Evolutionary conservation across 2,113 vertebrate genomes (phyloP), one percentile per base, ranked within the genome.

Genomic region (Ailurus styani): DNA sequence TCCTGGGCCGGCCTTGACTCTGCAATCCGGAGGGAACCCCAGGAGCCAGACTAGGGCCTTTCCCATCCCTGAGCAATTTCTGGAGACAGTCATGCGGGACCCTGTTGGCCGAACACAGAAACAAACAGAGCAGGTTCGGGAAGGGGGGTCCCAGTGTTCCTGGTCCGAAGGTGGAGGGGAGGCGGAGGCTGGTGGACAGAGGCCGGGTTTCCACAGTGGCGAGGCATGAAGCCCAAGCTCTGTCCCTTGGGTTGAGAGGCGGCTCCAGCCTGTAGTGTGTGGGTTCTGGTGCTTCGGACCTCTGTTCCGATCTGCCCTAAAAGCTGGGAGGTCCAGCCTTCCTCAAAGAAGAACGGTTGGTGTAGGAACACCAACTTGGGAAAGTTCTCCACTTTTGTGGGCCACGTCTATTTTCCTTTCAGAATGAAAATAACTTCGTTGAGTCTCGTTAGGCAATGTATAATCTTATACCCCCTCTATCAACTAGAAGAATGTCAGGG

Each of bases 61-160:
- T 31, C 15, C 20, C 17, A 29, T n/a, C 29, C 62, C 37, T 42
- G 50, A 27, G 47, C 77, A 1, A 27, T 25, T 82, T 55, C 62
- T 5, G 1, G 25, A 25, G 47, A 7, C 2, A 4, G 17, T 45
- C 13, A 1, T 18, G 2, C 0, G 1, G 75, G 40, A 37, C 47
- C 45, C 37, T 57, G 27, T 83, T 20, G n/a, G 57, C 40, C 29
- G 21, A 68, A 31, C 40, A 14, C 29, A 57, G 23, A 83, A 31
- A 31, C 52, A 14, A 18, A 47, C 42, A 40, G 50, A 57, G n/a
- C 27, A 7, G 37, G 50, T 4, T 72, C 70, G 34, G 47, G n/a
- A 34, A 47, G 18, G 18, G 60, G 60, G 60, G 31, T 52, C 89
- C 77, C 37, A 4, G 4, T 42, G 50, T 8, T 40, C 64, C 64